Conservation (phyloP, 2,797 vertebrate species). For the Mionectes olivaceus region DNA sequence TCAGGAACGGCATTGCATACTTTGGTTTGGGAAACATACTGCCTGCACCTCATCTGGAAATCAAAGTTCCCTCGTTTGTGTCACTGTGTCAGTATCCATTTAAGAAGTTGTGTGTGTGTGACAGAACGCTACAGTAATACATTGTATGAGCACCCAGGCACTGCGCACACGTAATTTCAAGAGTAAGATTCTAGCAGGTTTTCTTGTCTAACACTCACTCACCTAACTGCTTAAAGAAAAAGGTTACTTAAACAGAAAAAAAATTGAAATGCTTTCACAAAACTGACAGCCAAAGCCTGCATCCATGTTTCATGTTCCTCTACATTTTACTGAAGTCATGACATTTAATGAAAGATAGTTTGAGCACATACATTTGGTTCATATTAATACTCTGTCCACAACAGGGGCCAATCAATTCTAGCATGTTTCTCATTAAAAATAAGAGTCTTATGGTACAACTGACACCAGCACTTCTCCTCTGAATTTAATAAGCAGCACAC, state of each 20-base stretch:
- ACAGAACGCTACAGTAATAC: background rate
- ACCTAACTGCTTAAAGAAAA: background rate
- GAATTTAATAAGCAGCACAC: background rate
- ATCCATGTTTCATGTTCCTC: background rate
- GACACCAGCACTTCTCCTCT: background rate
- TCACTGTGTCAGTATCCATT: background rate
- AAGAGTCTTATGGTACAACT: background rate
- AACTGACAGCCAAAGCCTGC: background rate
- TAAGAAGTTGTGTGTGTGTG: background rate
- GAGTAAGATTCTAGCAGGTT: background rate
- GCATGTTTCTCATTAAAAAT: background rate
- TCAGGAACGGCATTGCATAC: background rate
- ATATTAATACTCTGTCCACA: background rate
- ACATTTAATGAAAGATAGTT: background rate
- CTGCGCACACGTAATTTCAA: background rate
- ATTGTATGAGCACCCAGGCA: accelerated
- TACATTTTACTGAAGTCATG: background rate
- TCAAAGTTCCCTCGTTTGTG: background rate
- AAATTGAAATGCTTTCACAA: background rate
- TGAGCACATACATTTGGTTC: background rate
- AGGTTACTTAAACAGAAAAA: background rate
- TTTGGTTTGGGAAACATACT: background rate
- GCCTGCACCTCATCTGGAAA: background rate
- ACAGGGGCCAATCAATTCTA: background rate
- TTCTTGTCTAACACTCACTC: background rate